Evolutionary conservation across 2,113 vertebrate species (phyloP).

Genomic region (Myotis brandtii): DNA sequence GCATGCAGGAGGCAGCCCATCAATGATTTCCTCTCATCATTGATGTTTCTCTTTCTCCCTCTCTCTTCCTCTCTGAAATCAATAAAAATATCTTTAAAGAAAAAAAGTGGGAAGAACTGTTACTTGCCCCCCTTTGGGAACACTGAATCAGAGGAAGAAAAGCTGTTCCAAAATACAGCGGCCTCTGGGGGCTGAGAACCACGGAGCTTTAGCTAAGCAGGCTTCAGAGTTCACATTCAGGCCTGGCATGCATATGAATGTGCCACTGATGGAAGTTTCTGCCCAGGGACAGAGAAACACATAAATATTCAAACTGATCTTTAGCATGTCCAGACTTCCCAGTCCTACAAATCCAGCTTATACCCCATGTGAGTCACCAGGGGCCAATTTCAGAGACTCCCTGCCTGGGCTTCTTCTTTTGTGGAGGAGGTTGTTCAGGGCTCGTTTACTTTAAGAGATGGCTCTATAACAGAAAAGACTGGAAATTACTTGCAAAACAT

Average conservation of each 20-base stretch:
- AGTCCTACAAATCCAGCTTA: not conserved
- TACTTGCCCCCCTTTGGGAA: not conserved
- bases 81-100: no score
- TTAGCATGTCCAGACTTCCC: not conserved
- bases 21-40: no score
- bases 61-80: no score
- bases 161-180: not conserved
- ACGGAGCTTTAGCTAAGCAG: not conserved
- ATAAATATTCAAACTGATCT: conserved; percentile 1
- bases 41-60: no score
- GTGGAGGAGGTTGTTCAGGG: not conserved
- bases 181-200: not conserved
- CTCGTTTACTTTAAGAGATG: conserved; percentile 41
- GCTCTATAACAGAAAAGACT: conserved; percentile 13
- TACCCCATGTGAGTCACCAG: not conserved
- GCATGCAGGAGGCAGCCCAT: no score
- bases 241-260: not conserved
- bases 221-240: not conserved
- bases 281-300: not conserved
- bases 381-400: not conserved
- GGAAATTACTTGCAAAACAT: conserved; percentile 43
- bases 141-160: not conserved
- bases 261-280: not conserved
- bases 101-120: not conserved
- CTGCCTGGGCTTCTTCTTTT: not conserved